A percentile compares a stretch with the other conserved stretches of the same genome.
Conservation (phyloP, 2,888 invertebrate genomes). For the Mimas tiliae region DNA sequence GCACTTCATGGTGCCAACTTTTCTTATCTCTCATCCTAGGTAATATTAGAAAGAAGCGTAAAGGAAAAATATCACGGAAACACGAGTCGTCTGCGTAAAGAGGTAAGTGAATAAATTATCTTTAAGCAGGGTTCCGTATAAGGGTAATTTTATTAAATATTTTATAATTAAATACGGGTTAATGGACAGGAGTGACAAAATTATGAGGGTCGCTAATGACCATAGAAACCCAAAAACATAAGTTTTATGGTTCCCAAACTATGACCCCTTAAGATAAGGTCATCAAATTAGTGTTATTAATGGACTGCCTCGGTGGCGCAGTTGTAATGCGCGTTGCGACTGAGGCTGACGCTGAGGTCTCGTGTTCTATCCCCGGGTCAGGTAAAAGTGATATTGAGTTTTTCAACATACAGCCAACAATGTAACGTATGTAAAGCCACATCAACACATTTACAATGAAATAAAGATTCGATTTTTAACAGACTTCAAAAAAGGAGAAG, state of each 20-base stretch:
- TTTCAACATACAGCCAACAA: no score
- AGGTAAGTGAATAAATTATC: constrained; percentile 15
- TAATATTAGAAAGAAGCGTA: neutral
- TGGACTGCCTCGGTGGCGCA: no score
- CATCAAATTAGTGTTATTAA: neutral
- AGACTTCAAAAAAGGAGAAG: no score
- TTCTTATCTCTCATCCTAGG: neutral
- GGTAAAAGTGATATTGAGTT: no score
- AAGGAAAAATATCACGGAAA: neutral
- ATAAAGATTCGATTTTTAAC: no score
- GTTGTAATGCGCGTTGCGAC: no score
- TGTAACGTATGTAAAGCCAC: no score
- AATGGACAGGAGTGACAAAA: constrained; percentile 14
- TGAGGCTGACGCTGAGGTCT: no score
- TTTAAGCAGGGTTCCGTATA: neutral
- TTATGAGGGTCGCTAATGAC: constrained; percentile 17
- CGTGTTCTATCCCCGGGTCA: no score
- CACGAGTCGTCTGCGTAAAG: neutral
- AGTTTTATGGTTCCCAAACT: constrained; percentile 12
- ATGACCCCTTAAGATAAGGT: neutral
- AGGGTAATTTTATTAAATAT: constrained; percentile 1
- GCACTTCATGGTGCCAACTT: neutral
- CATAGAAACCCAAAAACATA: neutral
- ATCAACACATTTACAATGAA: no score
- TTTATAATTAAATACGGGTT: constrained; percentile 2